Percentiles rank a stretch among this genome's conserved stretches.
These are phyloP conservation scores for Sylvia borin DNA, from an alignment of 2,797 vertebrate genomes.

Conservation along the genomic window DNA sequence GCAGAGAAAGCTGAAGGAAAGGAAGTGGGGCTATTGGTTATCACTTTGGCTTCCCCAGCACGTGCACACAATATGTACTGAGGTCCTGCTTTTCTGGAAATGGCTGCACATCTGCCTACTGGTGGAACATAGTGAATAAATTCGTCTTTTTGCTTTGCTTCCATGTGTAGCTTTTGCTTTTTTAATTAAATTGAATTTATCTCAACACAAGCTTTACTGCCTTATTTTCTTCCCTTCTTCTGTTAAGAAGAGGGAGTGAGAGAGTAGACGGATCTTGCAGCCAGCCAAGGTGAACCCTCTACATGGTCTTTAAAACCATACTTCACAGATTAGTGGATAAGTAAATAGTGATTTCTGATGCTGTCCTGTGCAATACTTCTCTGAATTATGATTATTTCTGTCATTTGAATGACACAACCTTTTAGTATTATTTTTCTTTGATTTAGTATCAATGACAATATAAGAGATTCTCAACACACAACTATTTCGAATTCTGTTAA, in stretches of 20 bases:
- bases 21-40: accelerated
- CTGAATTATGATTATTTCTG: not conserved
- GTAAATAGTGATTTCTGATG: not conserved
- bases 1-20: not conserved
- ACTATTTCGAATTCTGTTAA: not conserved
- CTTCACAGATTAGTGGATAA: not conserved
- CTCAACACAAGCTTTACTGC: not conserved
- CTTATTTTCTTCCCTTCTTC: not conserved
- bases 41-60: not conserved
- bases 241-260: not conserved
- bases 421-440: not conserved
- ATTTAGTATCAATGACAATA: not conserved
- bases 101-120: not conserved
- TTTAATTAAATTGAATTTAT: not conserved
- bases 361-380: not conserved
- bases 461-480: not conserved
- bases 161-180: not conserved
- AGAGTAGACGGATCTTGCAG: not conserved
- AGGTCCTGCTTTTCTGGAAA: not conserved
- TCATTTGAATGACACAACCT: not conserved
- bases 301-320: not conserved
- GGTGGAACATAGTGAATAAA: not conserved
- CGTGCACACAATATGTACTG: accelerated
- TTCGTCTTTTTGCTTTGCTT: not conserved
- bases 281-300: not conserved